These are phyloP conservation scores for Brevimyrus niger DNA, from an alignment of 2,113 vertebrate species.

Conservation along the genomic window DNA sequence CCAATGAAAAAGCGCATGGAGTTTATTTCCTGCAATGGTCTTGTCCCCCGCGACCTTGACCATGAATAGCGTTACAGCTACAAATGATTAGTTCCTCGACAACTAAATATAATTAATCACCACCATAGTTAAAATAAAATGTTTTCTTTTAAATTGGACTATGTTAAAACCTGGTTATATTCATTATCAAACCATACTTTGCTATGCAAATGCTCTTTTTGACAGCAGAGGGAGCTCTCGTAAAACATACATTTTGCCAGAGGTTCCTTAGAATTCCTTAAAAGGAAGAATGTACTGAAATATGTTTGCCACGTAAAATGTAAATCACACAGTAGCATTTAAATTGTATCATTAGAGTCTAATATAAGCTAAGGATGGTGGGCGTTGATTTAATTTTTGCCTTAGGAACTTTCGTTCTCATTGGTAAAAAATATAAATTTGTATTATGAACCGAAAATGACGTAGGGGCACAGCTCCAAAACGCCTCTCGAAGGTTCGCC, in stretches of 20 bases:
- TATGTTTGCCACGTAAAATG: not conserved
- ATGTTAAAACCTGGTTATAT: not conserved
- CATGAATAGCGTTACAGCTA: not conserved
- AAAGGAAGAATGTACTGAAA: not conserved
- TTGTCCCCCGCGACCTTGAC: not conserved
- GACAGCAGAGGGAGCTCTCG: not conserved
- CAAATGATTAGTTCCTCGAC: not conserved
- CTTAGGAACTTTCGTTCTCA: not conserved
- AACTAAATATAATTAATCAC: not conserved
- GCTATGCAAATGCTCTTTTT: not conserved
- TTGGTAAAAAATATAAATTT: not conserved
- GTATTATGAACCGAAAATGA: not conserved
- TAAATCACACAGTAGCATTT: not conserved
- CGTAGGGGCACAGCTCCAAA: not conserved
- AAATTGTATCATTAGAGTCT: not conserved
- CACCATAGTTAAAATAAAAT: not conserved
- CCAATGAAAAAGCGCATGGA: too few relatives aligned
- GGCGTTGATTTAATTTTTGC: not conserved
- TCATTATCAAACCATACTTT: not conserved
- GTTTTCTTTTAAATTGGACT: not conserved
- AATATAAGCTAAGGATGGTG: not conserved
- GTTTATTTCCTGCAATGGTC: not conserved
- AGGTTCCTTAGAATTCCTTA: not conserved
- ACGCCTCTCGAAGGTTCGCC: not conserved
- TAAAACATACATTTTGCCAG: not conserved